Evolutionary conservation across 1,140 invertebrate species (phyloP), one percentile per base, ranked within the genome.

Genomic region (Orchesella cincta): DNA sequence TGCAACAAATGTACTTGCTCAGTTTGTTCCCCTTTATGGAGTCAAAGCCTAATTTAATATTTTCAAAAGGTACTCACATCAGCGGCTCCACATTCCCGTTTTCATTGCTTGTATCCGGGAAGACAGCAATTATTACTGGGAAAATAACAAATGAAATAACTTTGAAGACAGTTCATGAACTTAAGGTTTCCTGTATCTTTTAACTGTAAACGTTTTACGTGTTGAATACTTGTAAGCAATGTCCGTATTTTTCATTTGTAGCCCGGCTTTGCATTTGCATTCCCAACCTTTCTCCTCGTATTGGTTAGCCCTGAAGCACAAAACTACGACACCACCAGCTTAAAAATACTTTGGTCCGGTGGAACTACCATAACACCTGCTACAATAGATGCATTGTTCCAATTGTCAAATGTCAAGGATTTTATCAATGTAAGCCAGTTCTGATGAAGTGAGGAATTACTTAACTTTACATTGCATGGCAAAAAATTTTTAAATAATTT

Each of bases 351-450:
- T 5, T 14, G 8, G 52, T 14, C 52, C 3, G 52, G 52, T 20
- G 52, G 52, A 16, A n/a, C 12, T 3, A 57, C 23, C 8, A n/a
- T 57, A 3, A 57, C 52, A 20, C 52, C 52, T 3, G 52, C 52
- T 12, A 57, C 23, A 26, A 57, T 3, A 23, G 52, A 57, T 20
- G 52, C 52, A 26, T 26, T 57, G 23, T 5, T 57, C 3, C 52
- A 57, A 57, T 57, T 57, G 52, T n/a, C 52, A 3, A 57, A 57
- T 57, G 52, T 57, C 14, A 57, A 57, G 23, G 52, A 57, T 23
- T 5, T 57, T 57, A 23, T 57, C 23, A 57, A 57, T 57, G 52
- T 57, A 57, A 3, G 52, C 3, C 52, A 57, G 1, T 20, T 20
- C 28, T 34, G 8, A n/a, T 26, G 52, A 57, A 57, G 5, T 57